Evolutionary conservation across 1,140 invertebrate genomes (phyloP).

Genomic region (Brachionus plicatilis): DNA sequence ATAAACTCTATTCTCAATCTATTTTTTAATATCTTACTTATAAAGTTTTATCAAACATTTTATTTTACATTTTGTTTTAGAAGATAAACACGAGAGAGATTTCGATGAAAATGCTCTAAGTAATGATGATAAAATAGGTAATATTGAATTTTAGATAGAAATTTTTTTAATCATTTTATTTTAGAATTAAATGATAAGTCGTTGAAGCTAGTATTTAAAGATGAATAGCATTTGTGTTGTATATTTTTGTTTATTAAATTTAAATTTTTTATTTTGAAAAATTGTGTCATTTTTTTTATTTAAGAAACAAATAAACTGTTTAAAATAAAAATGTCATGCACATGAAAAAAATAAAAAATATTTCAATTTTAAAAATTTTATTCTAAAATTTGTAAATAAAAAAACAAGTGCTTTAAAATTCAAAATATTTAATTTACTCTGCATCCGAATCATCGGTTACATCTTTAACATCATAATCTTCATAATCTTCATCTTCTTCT

Average conservation of each 20-base stretch:
- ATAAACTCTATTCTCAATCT: too few species aligned
- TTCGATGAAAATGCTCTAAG: not conserved
- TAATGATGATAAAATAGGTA: not conserved
- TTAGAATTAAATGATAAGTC: not conserved
- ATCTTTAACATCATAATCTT: not conserved
- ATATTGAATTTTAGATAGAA: not conserved
- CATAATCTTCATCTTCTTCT: not conserved
- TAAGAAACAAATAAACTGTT: too few species aligned
- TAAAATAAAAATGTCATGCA: too few species aligned
- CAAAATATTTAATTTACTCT: not conserved
- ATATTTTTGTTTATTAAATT: not conserved
- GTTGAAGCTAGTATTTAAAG: not conserved
- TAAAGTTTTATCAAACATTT: too few species aligned
- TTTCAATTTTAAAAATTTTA: not conserved
- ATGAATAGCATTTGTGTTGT: not conserved
- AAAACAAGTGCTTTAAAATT: not conserved
- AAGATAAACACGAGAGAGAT: not conserved
- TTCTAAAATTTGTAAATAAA: not conserved
- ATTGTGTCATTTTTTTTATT: too few species aligned
- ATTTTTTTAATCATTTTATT: not conserved
- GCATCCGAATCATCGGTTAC: conserved; percentile 4
- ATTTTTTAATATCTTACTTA: too few species aligned
- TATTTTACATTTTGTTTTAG: not conserved
- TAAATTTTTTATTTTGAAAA: too few species aligned
- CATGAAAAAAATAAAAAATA: too few species aligned